Percentiles rank a stretch among this genome's conserved stretches.
phyloP scores from a whole-genome alignment of 2,888 invertebrate genomes.

The Cheilosia grossa region DNA sequence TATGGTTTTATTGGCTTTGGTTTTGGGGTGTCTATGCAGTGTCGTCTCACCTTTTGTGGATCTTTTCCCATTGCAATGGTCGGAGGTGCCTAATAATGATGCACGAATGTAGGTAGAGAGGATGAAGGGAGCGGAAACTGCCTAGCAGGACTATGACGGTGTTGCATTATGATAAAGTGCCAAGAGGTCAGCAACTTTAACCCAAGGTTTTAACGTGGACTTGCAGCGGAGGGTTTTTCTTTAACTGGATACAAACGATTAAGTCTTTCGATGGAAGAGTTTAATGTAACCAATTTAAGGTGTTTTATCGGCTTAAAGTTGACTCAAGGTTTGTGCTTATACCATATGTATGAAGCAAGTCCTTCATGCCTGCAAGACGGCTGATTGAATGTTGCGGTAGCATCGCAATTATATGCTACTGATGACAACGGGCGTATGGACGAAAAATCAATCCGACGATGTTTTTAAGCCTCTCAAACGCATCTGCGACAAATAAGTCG shows the following conservation, averaged over 20 bases:
- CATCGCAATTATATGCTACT: too few relatives aligned
- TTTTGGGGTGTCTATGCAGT: conserved; percentile 36
- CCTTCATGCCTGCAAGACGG: too few relatives aligned
- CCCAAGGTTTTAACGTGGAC: conserved; percentile 37
- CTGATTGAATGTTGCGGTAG: too few relatives aligned
- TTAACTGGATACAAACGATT: too few relatives aligned
- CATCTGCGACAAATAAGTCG: too few relatives aligned
- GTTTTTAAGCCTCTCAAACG: too few relatives aligned
- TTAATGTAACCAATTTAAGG: not conserved
- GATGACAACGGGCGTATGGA: too few relatives aligned
- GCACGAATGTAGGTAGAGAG: not conserved
- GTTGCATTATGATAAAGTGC: conserved; percentile 22
- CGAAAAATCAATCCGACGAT: too few relatives aligned
- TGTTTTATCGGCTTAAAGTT: not conserved
- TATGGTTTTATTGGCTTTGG: conserved; percentile 67
- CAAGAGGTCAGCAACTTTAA: conserved; percentile 55
- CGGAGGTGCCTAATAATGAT: conserved; percentile 35
- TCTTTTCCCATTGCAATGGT: conserved; percentile 29
- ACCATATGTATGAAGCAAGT: too few relatives aligned
- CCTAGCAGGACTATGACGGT: not conserved
- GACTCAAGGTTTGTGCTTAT: too few relatives aligned
- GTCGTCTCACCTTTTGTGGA: conserved; percentile 62
- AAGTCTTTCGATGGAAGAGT: too few relatives aligned
- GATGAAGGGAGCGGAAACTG: not conserved
- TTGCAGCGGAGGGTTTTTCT: too few relatives aligned